Percentiles rank a stretch among this genome's conserved stretches.
These are phyloP conservation scores for Trachops cirrhosus DNA, from an alignment of 2,797 vertebrate genomes.

Conservation along the genomic window DNA sequence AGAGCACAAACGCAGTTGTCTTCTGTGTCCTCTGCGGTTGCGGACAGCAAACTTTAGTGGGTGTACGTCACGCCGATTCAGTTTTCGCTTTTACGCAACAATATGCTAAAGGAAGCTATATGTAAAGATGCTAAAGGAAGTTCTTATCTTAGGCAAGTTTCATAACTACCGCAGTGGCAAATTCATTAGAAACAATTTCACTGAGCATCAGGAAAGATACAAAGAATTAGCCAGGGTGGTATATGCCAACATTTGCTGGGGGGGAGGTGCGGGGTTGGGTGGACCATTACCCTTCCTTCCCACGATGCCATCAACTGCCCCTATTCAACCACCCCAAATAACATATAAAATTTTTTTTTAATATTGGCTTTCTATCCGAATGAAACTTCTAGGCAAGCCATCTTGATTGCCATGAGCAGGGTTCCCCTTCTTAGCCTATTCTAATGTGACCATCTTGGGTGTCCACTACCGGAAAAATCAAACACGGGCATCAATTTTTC, in stretches of 20 bases:
- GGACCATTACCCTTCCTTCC: background rate
- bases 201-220: background rate
- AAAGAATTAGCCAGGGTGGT: background rate
- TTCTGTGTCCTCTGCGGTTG: background rate
- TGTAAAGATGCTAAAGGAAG: background rate
- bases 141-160: background rate
- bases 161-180: background rate
- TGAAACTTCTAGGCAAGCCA: background rate
- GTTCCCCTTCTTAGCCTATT: background rate
- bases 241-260: background rate
- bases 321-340: background rate
- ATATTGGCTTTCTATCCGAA: background rate
- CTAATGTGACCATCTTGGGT: background rate
- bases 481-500: background rate
- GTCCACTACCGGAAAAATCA: background rate
- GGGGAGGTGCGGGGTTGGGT: rapidly evolving
- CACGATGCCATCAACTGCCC: background rate
- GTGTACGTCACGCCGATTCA: background rate
- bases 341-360: background rate
- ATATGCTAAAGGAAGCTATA: background rate
- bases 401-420: background rate
- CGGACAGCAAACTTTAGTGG: background rate
- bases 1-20: background rate
- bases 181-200: background rate
- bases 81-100: background rate